phyloP scores from a whole-genome alignment of 1,140 invertebrate genomes.

The Drosophila parvula region DNA sequence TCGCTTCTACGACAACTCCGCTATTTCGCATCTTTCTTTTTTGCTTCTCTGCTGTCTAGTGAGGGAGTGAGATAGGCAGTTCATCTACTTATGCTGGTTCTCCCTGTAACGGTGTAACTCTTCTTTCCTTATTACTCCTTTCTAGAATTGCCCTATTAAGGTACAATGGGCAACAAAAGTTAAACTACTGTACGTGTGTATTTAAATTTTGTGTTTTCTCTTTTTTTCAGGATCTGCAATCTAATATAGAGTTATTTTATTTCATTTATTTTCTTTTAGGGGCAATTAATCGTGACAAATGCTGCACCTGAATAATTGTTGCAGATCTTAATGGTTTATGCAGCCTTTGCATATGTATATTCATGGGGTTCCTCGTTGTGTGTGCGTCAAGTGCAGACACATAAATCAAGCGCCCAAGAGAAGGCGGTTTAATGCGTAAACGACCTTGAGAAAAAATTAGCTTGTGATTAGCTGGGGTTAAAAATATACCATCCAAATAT shows the following conservation, averaged over 20 bases:
- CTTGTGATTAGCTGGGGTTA: conserved; percentile 3
- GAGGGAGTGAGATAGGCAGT: background rate
- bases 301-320: conserved; percentile 23
- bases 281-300: conserved; percentile 8
- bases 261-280: background rate
- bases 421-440: conserved; percentile 11
- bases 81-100: no score
- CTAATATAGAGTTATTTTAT: background rate
- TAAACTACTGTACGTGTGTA: background rate
- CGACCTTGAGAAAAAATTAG: conserved; percentile 20
- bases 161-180: background rate
- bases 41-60: background rate
- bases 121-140: no score
- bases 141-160: no score
- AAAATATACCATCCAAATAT: background rate
- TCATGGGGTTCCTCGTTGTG: background rate
- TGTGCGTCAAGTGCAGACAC: conserved; percentile 24
- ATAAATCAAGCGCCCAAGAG: conserved; percentile 29
- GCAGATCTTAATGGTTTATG: conserved; percentile 2
- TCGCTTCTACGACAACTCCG: background rate
- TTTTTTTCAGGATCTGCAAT: no score
- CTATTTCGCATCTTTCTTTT: background rate
- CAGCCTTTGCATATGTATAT: background rate
- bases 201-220: no score
- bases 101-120: no score